Base-by-base conservation (phyloP, 2,888 invertebrate species). In the Campopleginae sp. region DNA sequence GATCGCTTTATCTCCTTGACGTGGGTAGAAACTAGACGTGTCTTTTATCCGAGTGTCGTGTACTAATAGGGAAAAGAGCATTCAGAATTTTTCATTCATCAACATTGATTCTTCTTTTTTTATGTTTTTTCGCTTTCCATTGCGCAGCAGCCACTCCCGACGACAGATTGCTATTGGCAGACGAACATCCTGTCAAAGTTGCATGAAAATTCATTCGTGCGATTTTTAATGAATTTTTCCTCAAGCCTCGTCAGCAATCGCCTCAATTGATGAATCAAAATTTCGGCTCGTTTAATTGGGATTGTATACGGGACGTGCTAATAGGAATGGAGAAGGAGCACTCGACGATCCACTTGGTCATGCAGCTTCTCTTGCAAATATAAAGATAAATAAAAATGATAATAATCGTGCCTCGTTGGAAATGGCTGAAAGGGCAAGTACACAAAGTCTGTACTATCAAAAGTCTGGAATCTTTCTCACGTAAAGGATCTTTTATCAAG, bases 1-100 rank as follows among this genome's bases (percentile, higher is more conserved):
- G 72, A 75, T n/a, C 58, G 42, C 31, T 79, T 38, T 61, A 68
- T 72, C 71, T 80, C 80, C 46, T 44, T 12, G 61, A 71, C 82
- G 85, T 85, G 85, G 85, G 85, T 61, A 82, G 85, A 51, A 23
- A 75, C 65, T 33, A 48, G 46, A 78, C 54, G 76, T 76, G 42
- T 76, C 76, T 76, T 79, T 80, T 75, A 48, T 80, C 51, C 65
- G 51, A 38, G 46, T 75, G 72, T 80, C 76, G 54, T 76, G 79
- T 80, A 85, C 85, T 82, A 80, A 85, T 85, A 76, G 65, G 82
- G 82, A 82, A 80, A 61, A 75, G 51, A 81, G 70, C 78, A 75
- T 81, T 78, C 51, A 66, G 51, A 80, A 76, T 85, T 85, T 80
- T 77, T 80, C 79, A 76, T 79, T 72, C 66, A 76, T 76, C 79